Base-by-base conservation (phyloP, 2,113 vertebrate genomes). In the Barnardius zonarius region DNA sequence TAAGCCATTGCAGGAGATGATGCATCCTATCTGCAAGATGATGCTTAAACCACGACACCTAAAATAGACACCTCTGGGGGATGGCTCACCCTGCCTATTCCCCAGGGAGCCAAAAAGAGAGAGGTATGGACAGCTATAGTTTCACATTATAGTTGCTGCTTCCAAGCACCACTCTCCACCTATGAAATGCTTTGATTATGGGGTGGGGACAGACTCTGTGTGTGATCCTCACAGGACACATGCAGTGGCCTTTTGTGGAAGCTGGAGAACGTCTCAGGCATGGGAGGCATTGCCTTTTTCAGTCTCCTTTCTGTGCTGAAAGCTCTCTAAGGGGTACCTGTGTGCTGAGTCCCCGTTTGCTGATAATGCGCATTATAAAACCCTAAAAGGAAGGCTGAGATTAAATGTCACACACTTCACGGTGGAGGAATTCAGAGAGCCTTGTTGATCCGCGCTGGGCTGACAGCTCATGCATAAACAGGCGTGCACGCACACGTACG, bases 391-490 rank as follows among this genome's bases (percentile, higher is more conserved):
- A 81, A 51, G 62, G 74, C 12, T 84, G 69, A 78, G 92, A 94
- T 95, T 67, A 93, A 93, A 94, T 94, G 95, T 90, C 90, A 92
- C 3, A 1, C 88, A 39, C 76, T 94, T 92, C 76, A 62, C 77
- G 80, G 90, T 59, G 1, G 0, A 74, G 63, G 78, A 88, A 84
- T 90, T 95, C 43, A 72, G 18, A 88, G 66, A 83, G 88, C 73
- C 73, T 93, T 90, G 93, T 86, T 94, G 94, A 90, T 88, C 72
- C 81, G 73, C 70, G 85, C 73, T 37, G 68, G 44, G 8, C 72
- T 92, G 90, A 68, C 95, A 93, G 90, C 92, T 95, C 93, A 37
- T 86, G 92, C 92, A 89, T 93, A 95, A 95, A 77, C 91, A 86
- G 92, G 84, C 33, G 51, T 63, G 68, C 92, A 12, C 55, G 35